Evolutionary conservation across 92 coral and sea anemone species (phyloP).

Genomic region (Parazoanthus atlanticus): DNA sequence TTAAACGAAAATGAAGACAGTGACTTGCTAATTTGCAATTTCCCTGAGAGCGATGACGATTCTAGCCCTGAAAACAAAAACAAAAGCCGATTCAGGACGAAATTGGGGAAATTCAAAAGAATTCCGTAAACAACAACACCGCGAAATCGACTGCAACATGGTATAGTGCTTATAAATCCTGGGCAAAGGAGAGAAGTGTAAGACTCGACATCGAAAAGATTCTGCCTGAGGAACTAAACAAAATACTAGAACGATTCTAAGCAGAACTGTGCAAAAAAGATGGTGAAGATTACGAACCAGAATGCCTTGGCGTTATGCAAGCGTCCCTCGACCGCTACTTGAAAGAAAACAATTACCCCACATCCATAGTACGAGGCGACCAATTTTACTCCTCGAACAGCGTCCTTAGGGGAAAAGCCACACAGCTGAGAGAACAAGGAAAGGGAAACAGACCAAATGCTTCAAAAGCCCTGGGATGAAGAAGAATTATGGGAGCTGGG

Average conservation of each 20-base stretch:
- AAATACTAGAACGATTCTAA: slow-evolving; percentile 29
- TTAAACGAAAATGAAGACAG: too few relatives aligned
- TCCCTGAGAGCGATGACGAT: too few relatives aligned
- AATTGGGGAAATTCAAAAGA: not conserved
- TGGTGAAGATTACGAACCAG: slow-evolving; percentile 48
- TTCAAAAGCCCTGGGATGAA: slow-evolving; percentile 40
- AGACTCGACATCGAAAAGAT: slow-evolving; percentile 42
- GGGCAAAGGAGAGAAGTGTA: slow-evolving; percentile 21
- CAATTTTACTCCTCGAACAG: slow-evolving; percentile 43
- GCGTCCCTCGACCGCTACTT: slow-evolving; percentile 19
- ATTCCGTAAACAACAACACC: slow-evolving; percentile 22
- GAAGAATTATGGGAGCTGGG: slow-evolving; percentile 39
- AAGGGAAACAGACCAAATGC: slow-evolving; percentile 50
- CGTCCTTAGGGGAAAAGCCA: slow-evolving; percentile 46
- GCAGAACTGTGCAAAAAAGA: slow-evolving; percentile 40
- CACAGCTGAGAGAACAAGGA: slow-evolving; percentile 45
- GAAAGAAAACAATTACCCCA: slow-evolving; percentile 42
- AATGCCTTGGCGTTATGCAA: slow-evolving; percentile 47
- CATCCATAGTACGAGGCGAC: slow-evolving; percentile 35
- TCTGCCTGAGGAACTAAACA: slow-evolving; percentile 36
- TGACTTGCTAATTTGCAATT: too few relatives aligned
- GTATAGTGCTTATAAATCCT: slow-evolving; percentile 37
- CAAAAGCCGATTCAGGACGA: not conserved
- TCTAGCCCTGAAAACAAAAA: not conserved
- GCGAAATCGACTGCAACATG: slow-evolving; percentile 33